Evolutionary conservation across 2,113 vertebrate genomes (phyloP).

Genomic region (Phaethon lepturus): DNA sequence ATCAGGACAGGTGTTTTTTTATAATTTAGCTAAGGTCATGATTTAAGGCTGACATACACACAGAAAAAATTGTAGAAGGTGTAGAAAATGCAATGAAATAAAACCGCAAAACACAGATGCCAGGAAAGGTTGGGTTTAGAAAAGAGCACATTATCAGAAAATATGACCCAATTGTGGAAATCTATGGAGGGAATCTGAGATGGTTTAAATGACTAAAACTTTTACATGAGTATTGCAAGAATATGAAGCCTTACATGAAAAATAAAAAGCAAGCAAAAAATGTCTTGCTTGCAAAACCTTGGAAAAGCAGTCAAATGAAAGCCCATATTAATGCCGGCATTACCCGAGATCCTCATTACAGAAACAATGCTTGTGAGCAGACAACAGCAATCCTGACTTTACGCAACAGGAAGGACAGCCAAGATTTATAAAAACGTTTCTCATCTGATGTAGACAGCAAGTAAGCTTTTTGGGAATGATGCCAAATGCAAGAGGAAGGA

Average conservation of each 20-base stretch:
- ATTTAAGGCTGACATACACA: background rate
- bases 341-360: background rate
- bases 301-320: background rate
- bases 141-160: background rate
- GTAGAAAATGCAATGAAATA: background rate
- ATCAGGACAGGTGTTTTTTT: background rate
- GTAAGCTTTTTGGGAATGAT: background rate
- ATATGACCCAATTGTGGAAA: background rate
- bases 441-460: slow-evolving; percentile 19
- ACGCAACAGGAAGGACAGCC: background rate
- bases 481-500: slow-evolving; percentile 18
- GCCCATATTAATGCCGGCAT: background rate
- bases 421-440: background rate
- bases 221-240: background rate
- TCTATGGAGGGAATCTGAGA: background rate
- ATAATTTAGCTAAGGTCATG: background rate
- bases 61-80: background rate
- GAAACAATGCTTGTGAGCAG: background rate
- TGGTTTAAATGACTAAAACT: background rate
- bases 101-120: background rate
- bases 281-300: background rate
- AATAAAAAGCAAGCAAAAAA: background rate
- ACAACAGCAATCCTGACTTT: background rate
- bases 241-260: background rate
- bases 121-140: background rate